Conservation (phyloP, 1,140 invertebrate genomes). For the Polypedilum vanderplanki region DNA sequence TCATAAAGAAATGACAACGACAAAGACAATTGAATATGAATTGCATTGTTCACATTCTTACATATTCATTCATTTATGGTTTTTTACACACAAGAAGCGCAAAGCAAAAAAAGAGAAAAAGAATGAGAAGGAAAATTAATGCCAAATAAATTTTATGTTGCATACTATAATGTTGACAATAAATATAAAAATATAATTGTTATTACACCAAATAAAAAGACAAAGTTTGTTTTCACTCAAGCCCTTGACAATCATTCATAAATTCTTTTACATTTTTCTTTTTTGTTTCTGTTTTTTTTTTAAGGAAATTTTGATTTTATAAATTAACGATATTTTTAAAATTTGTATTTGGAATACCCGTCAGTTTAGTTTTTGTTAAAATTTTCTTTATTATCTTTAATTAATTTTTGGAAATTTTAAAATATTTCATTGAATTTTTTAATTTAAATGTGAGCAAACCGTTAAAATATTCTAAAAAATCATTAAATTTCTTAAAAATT, state of each 20-base stretch:
- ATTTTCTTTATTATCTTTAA: no score
- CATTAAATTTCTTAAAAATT: no score
- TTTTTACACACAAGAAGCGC: not conserved
- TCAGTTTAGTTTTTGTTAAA: no score
- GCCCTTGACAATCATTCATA: not conserved
- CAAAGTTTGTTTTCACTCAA: constrained; percentile 1
- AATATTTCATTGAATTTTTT: no score
- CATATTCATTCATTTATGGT: constrained; percentile 14
- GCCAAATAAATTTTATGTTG: constrained; percentile 24
- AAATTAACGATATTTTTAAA: no score
- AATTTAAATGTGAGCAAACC: no score
- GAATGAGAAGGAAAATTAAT: no score
- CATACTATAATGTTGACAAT: constrained; percentile 21
- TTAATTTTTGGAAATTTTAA: no score
- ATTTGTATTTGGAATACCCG: no score
- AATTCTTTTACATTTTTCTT: not conserved
- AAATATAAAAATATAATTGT: constrained; percentile 28
- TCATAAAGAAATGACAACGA: not conserved
- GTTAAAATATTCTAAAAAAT: no score
- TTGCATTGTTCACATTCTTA: not conserved
- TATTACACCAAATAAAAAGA: constrained; percentile 28
- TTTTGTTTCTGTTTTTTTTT: not conserved
- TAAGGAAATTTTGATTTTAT: no score
- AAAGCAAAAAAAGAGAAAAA: no score
- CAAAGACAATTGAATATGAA: not conserved